These are phyloP conservation scores for Mugil cephalus DNA, from an alignment of 2,113 vertebrate species.

Conservation along the genomic window DNA sequence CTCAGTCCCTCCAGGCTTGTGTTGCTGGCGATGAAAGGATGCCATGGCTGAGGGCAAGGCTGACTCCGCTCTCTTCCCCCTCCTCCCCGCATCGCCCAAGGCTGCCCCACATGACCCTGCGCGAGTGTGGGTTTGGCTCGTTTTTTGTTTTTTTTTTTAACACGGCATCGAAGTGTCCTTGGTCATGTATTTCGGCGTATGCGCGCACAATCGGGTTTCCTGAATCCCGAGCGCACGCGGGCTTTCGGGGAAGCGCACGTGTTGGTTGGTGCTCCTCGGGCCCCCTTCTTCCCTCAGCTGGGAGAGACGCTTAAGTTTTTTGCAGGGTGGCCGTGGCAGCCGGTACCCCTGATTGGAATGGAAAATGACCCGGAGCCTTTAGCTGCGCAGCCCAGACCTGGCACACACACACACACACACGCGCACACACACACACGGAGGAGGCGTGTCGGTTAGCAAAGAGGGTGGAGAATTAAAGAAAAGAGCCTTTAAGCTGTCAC, in stretches of 20 bases:
- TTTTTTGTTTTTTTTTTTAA: too few relatives aligned
- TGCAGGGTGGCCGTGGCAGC: constrained; percentile 70
- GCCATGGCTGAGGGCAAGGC: constrained; percentile 81
- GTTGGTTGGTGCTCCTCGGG: constrained; percentile 15
- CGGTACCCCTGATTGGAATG: constrained; percentile 75
- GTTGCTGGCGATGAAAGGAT: constrained; percentile 76
- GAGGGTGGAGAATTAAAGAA: constrained; percentile 68
- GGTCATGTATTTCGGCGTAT: constrained; percentile 50
- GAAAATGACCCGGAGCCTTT: constrained; percentile 75
- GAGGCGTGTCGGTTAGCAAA: constrained; percentile 67
- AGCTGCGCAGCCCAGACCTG: constrained; percentile 59
- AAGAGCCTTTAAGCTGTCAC: constrained; percentile 73
- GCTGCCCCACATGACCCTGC: constrained; percentile 74
- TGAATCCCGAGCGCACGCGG: constrained; percentile 31
- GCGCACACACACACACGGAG: constrained; percentile 30
- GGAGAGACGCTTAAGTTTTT: constrained; percentile 65
- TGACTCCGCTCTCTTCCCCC: constrained; percentile 65
- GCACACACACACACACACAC: constrained; percentile 28
- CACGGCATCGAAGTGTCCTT: constrained; percentile 53
- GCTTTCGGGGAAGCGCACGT: constrained; percentile 12
- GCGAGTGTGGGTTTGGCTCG: constrained; percentile 20
- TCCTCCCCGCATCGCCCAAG: constrained; percentile 67
- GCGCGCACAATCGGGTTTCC: constrained; percentile 25
- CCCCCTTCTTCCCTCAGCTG: constrained; percentile 48
- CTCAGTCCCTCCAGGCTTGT: constrained; percentile 74